Conservation (phyloP, 2,888 invertebrate species). For the Heliconius ethilla region DNA sequence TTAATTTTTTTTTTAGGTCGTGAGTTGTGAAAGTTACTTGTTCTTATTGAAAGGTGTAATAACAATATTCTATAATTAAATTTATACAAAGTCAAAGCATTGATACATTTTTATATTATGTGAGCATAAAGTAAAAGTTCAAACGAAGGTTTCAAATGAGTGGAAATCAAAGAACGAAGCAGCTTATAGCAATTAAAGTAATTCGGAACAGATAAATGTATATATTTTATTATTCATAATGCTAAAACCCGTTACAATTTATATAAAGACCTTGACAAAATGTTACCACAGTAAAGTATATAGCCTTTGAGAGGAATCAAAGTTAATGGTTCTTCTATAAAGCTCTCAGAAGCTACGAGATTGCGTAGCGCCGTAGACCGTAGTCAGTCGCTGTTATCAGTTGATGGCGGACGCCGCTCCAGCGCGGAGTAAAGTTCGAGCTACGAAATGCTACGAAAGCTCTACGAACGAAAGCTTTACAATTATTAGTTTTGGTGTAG, state of each 20-base stretch:
- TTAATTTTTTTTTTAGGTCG: too few species aligned
- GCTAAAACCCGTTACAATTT: too few species aligned
- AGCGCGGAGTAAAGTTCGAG: background rate
- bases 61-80: background rate
- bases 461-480: background rate
- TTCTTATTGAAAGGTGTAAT: background rate
- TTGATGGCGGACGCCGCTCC: conserved; percentile 17
- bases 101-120: background rate
- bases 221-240: too few species aligned
- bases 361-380: conserved; percentile 19
- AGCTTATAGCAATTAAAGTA: too few species aligned
- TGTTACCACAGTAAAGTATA: background rate
- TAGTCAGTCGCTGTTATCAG: conserved; percentile 27
- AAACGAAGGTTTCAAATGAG: background rate
- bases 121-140: background rate
- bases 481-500: background rate
- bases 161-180: too few species aligned
- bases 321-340: background rate
- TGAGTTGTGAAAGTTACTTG: background rate
- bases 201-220: too few species aligned
- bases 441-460: conserved; percentile 16
- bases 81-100: background rate
- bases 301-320: background rate
- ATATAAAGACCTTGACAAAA: background rate
- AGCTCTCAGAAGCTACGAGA: conserved; percentile 12